Percentiles rank a stretch among this genome's conserved stretches.
Conservation (phyloP, 1,140 invertebrate species). For the Aphelenchoides fujianensis region DNA sequence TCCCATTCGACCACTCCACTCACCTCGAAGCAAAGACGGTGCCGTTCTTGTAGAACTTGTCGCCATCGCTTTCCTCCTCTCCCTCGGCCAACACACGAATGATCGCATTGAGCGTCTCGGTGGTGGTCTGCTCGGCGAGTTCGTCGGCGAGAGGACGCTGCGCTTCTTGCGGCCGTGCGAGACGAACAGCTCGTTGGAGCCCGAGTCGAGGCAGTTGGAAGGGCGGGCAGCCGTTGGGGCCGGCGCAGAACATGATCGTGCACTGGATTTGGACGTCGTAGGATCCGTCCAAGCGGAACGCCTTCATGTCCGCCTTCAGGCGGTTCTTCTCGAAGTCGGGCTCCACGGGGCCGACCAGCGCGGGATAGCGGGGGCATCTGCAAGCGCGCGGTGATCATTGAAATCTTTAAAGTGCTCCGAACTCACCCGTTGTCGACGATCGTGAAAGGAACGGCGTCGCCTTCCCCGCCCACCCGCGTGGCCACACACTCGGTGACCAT, state of each 20-base stretch:
- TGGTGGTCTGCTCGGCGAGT: conserved; percentile 29
- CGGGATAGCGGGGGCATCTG: conserved; percentile 60
- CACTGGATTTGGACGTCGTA: conserved; percentile 61
- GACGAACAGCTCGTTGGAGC: conserved; percentile 60
- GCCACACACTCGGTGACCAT: conserved; percentile 57
- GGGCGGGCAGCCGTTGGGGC: conserved; percentile 62
- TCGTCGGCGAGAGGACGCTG: conserved; percentile 24
- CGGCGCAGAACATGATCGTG: conserved; percentile 62
- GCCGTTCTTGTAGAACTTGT: conserved; percentile 40
- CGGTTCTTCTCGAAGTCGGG: conserved; percentile 61
- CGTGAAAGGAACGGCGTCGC: conserved; percentile 59
- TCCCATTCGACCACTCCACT: conserved; percentile 12
- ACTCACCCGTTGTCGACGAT: conserved; percentile 60
- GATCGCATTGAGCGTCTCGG: conserved; percentile 61
- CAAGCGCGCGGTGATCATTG: too few species aligned
- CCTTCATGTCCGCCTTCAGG: conserved; percentile 56
- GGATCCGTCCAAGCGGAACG: conserved; percentile 61
- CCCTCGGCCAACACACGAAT: conserved; percentile 60
- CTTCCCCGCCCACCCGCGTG: conserved; percentile 59
- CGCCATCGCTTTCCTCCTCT: conserved; percentile 54
- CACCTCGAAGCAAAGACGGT: conserved; percentile 34
- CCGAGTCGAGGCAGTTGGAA: conserved; percentile 61
- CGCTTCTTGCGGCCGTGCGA: conserved; percentile 61
- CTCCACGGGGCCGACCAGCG: conserved; percentile 61
- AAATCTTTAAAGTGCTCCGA: background rate